Base-by-base conservation (phyloP, 2,797 vertebrate genomes). In the Gambelia wislizenii region DNA sequence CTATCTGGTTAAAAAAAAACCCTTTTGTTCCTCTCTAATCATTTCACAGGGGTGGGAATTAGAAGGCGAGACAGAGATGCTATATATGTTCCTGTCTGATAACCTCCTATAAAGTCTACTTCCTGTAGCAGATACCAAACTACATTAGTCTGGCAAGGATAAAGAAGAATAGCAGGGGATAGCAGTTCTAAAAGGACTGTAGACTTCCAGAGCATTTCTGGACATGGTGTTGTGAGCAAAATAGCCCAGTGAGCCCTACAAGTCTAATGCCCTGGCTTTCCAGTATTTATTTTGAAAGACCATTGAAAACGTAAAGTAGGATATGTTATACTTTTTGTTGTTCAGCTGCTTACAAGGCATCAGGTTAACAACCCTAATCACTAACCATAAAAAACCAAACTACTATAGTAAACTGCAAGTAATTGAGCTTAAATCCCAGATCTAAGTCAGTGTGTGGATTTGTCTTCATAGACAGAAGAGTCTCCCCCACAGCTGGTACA, bases 341-440 rank as follows among this genome's bases (percentile, higher is more conserved):
- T 33, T 36, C 78, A 80, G 8, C 33, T n/a, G 49, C 33, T 80
- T 80, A 22, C 52, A 77, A 79, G 16, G 77, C 44, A 6, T 27
- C 33, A 12, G 18, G 25, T 74, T 85, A 56, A 85, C 36, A 85
- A 7, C 8, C 7, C n/a, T 54, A 20, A n/a, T 82, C 20, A 87
- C 54, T 47, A 13, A 74, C 52, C 33, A 44, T 33, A 91, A 92
- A 44, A 27, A 10, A 70, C 39, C 83, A 90, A 56, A 6, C 75
- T 10, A n/a, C n/a, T n/a, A n/a, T n/a, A 9, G 1, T 74, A 76
- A 84, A 6, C 8, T 8, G 47, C 33, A 84, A 52, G 18, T 83
- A 33, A 84, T 14, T 80, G 80, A 13, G 78, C 30, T 47, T 30
- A 52, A 52, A 59, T 87, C 91, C 91, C 85, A 76, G 0, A 54